Conservation (phyloP, 2,113 vertebrate genomes). For the Thomomys bottae region DNA sequence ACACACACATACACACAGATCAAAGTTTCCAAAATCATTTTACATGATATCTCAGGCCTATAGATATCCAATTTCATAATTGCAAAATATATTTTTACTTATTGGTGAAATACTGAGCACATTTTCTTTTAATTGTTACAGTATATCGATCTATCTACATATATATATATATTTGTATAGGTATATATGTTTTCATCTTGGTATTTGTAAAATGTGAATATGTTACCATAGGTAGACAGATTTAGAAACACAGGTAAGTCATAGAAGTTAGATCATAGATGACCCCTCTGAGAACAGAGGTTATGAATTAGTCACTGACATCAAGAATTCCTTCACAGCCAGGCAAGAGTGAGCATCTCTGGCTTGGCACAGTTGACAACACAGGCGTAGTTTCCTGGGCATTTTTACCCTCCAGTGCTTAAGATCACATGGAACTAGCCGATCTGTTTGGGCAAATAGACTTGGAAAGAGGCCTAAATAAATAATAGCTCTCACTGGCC, state of each 20-base stretch:
- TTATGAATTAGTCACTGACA: background rate
- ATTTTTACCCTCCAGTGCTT: background rate
- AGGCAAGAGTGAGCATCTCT: rapidly evolving
- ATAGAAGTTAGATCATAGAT: no score
- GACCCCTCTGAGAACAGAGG: background rate
- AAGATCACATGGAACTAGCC: background rate
- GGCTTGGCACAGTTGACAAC: background rate
- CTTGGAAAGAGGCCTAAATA: background rate
- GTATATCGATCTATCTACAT: no score
- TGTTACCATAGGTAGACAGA: background rate
- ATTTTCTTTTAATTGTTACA: background rate
- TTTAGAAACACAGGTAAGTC: background rate
- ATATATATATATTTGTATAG: no score
- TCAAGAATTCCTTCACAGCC: background rate
- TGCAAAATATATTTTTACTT: background rate
- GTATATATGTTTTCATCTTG: background rate
- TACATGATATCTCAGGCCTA: background rate
- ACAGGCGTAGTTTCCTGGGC: background rate
- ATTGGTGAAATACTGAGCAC: background rate
- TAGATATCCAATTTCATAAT: background rate
- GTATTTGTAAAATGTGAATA: background rate
- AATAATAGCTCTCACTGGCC: background rate
- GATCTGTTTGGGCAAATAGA: background rate
- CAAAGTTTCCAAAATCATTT: background rate
- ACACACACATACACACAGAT: background rate